Evolutionary conservation across 2,113 vertebrate genomes (phyloP), one percentile per base, ranked within the genome.

Genomic region (Melanocharis versteri): DNA sequence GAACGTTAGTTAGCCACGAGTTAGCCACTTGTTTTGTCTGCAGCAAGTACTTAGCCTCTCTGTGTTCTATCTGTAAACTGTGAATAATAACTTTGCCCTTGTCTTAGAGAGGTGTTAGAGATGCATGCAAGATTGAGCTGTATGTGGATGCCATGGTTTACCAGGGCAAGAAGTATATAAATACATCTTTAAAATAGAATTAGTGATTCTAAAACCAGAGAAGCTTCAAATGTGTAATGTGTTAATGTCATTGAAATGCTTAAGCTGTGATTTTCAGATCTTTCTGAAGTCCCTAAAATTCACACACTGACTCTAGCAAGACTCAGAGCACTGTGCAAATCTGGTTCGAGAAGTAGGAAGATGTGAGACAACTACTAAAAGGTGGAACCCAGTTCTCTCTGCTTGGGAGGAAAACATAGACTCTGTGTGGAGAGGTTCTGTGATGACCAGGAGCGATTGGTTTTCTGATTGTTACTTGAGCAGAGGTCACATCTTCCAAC

Each of bases 371-470:
- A 1, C 15, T 72, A 31, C 31, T 53, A 31, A 77, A 53, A 44
- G 24, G 12, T n/a, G 9, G 20, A 82, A 69, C 8, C 6, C 7
- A 16, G 4, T 48, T 71, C 21, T 89, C 16, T 45, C 19, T 87
- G 8, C 33, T 9, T 60, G 8, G 15, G 20, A 75, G 20, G 27
- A 79, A 62, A 78, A 35, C 18, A 30, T 22, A 58, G 56, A 37
- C 4, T 51, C 13, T 51, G 1, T 81, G 33, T 51, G 15, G 7
- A 58, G 21, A 71, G 28, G 15, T 62, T 58, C 23, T 58, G 0
- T n/a, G 31, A 16, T 37, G 35, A 24, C 58, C 40, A 39, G 61
- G 28, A 83, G 21, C 0, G 0, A 30, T 1, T 33, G 6, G 17
- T 65, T 89, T 84, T 65, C 51, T 42, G 10, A 62, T n/a, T 27